These are phyloP conservation scores for Oreochromis mossambicus DNA, from an alignment of 2,797 vertebrate genomes.

Conservation along the genomic window DNA sequence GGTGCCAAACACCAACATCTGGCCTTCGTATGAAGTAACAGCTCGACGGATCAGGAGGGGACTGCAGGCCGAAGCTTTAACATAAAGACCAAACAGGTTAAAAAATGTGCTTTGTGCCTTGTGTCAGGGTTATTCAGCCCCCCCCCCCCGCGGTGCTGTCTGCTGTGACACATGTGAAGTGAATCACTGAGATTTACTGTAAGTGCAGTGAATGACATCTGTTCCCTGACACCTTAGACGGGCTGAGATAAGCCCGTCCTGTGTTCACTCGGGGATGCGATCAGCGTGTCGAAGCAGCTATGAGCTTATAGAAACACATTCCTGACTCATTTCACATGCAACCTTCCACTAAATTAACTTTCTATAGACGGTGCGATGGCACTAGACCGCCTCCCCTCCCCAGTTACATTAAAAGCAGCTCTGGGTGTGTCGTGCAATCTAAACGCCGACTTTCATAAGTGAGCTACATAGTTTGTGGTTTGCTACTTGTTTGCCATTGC, in stretches of 20 bases:
- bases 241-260: conserved; percentile 2
- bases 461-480: conserved; percentile 8
- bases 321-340: neutral
- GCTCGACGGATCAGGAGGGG: neutral
- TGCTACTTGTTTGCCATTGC: conserved; percentile 27
- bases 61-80: neutral
- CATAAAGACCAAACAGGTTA: neutral
- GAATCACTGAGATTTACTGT: conserved; percentile 32
- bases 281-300: conserved; percentile 38
- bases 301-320: conserved; percentile 19
- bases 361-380: neutral
- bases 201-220: conserved; percentile 16
- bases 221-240: conserved; percentile 18
- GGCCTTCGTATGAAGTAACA: neutral
- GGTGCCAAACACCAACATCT: neutral
- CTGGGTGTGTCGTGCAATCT: neutral
- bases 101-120: neutral
- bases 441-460: conserved; percentile 1
- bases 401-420: neutral
- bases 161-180: conserved; percentile 1
- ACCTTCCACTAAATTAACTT: neutral
- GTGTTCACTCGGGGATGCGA: conserved; percentile 9
- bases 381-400: neutral
- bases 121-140: neutral
- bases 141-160: neutral